Base-by-base conservation (phyloP, 2,113 vertebrate genomes). In the Anhinga rufa region DNA sequence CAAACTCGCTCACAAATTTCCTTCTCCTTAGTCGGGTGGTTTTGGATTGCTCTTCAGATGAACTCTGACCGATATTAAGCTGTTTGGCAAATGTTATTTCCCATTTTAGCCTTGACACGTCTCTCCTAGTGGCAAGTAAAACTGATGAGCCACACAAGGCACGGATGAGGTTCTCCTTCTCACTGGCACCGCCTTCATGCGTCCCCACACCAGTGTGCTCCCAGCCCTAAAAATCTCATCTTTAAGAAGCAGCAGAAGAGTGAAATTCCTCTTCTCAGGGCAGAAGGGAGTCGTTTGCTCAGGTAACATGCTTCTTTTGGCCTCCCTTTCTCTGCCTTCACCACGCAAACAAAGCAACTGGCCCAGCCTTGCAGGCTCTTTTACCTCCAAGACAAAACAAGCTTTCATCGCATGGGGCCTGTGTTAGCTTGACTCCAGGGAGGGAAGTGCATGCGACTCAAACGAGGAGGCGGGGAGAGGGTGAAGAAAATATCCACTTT, bases 171-270 rank as follows among this genome's bases (percentile, higher is more conserved):
- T 26, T 18, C 17, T 40, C 25, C 54, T 51, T 26, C 64, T 34
- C 6, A 57, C 14, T 2, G 3, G 51, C 13, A 0, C 14, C 2
- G 5, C 16, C 32, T 52, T n/a, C 42, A 14, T 1, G 1, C 0
- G 0, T 14, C 44, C 22, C 16, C 34, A 12, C 2, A 3, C 54
- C 5, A 1, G 11, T 2, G 19, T 4, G 15, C 34, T 82, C 49
- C 32, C 38, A 55, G 49, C 66, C 38, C 71, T 64, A 57, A 52
- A 88, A 66, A 65, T 14, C 64, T 74, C 49, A 62, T 34, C 34
- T 21, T 79, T 4, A 31, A 48, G 60, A 31, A 48, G 60, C 29
- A 20, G 49, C 71, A 70, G 44, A 60, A 58, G 38, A 32, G 44
- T 3, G 7, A 58, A 84, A 60, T 55, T 28, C 44, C 31, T 28